These are phyloP conservation scores for Marronus borbonicus DNA, from an alignment of 2,888 invertebrate genomes.

Conservation along the genomic window DNA sequence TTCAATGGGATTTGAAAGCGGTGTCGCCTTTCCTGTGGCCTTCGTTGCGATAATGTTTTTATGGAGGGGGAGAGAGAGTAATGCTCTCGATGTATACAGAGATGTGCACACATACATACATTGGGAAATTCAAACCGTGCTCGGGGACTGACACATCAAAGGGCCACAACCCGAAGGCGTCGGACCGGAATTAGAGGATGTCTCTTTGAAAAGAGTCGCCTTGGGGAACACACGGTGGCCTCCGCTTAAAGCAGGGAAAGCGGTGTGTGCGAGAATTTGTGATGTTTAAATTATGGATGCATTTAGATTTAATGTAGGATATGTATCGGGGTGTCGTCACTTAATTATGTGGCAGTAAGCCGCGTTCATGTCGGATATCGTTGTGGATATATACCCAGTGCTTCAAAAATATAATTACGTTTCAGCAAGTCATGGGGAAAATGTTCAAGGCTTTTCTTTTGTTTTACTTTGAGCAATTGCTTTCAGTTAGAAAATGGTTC, in stretches of 20 bases:
- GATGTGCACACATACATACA: conserved; percentile 47
- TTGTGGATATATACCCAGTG: background rate
- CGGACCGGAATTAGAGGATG: conserved; percentile 65
- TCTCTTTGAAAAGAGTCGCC: conserved; percentile 64
- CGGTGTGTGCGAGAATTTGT: conserved; percentile 60
- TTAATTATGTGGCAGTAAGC: conserved; percentile 43
- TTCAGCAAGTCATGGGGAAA: no score
- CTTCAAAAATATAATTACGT: no score
- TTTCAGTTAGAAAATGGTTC: no score
- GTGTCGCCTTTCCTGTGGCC: conserved; percentile 46
- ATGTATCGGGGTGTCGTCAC: conserved; percentile 44
- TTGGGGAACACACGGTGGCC: conserved; percentile 55
- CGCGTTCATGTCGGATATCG: conserved; percentile 5
- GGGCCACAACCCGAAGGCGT: conserved; percentile 62
- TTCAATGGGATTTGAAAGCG: conserved; percentile 50
- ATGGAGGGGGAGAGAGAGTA: conserved; percentile 23
- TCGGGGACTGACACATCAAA: conserved; percentile 60
- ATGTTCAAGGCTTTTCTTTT: no score
- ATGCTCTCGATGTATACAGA: conserved; percentile 22
- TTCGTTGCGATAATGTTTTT: conserved; percentile 45
- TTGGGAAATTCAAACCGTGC: conserved; percentile 65
- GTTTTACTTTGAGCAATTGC: no score
- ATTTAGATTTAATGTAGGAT: conserved; percentile 58
- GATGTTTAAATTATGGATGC: conserved; percentile 65
- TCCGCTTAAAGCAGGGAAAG: conserved; percentile 41